A percentile compares a stretch with the other conserved stretches of the same genome.
phyloP scores from a whole-genome alignment of 2,888 invertebrate genomes.

The Rhagophthalmus giganteus region DNA sequence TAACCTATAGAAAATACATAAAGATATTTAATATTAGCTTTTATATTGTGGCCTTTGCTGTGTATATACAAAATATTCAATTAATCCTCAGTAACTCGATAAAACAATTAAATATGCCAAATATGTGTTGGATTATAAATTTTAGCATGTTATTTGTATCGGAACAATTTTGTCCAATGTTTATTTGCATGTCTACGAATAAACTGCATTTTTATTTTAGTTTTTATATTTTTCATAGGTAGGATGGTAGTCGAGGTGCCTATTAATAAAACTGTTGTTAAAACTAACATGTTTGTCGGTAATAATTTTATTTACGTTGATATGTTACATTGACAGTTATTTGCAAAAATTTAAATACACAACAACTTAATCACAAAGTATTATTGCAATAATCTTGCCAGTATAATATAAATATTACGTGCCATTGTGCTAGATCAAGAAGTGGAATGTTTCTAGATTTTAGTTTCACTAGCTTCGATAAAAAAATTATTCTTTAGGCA shows the following conservation, averaged over 20 bases:
- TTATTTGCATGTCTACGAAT: too few species aligned
- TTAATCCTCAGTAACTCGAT: neutral
- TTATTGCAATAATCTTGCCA: slow-evolving; percentile 40
- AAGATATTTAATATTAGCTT: slow-evolving; percentile 13
- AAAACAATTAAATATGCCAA: neutral
- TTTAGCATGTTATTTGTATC: neutral
- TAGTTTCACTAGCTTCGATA: slow-evolving; percentile 10
- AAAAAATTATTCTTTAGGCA: slow-evolving; percentile 14
- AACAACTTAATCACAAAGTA: slow-evolving; percentile 38
- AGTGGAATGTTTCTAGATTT: slow-evolving; percentile 39
- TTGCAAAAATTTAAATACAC: slow-evolving; percentile 38
- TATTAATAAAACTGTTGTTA: too few species aligned
- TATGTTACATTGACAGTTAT: slow-evolving; percentile 46
- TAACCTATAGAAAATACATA: neutral
- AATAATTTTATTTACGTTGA: slow-evolving; percentile 42
- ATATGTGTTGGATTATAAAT: neutral
- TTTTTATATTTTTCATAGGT: too few species aligned
- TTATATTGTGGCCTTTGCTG: slow-evolving; percentile 25
- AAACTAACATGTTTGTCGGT: slow-evolving; percentile 10
- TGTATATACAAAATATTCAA: slow-evolving; percentile 10
- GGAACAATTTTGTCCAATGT: too few species aligned
- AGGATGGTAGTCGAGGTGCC: too few species aligned
- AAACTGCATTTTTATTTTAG: too few species aligned
- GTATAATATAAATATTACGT: slow-evolving; percentile 29
- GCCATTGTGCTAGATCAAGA: slow-evolving; percentile 34